Percentiles rank a stretch among this genome's conserved stretches.
These are phyloP conservation scores for Leptestheria dahalacensis DNA, from an alignment of 1,140 invertebrate species.

Conservation along the genomic window DNA sequence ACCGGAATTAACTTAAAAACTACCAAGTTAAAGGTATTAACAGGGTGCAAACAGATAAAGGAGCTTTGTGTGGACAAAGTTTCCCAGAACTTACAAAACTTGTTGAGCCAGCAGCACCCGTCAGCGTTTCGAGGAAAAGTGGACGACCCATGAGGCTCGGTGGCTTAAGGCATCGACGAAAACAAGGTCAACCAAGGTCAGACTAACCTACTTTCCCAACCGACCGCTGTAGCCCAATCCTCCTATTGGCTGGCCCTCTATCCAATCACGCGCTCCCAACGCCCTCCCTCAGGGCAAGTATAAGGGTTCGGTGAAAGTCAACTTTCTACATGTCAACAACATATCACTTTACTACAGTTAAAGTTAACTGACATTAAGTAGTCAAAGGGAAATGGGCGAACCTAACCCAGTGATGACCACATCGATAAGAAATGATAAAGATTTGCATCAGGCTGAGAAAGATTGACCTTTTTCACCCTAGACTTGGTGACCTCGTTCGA, in stretches of 20 bases:
- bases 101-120: neutral
- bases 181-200: neutral
- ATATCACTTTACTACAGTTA: neutral
- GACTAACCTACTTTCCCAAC: neutral
- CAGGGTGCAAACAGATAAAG: too few relatives aligned
- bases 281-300: neutral
- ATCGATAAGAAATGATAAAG: too few relatives aligned
- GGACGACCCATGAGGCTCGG: neutral
- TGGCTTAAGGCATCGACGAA: neutral
- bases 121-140: neutral
- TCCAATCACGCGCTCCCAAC: neutral
- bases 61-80: too few relatives aligned
- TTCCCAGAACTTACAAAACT: neutral
- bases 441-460: constrained; percentile 9
- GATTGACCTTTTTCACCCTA: constrained; percentile 1
- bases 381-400: too few relatives aligned
- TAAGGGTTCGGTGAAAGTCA: too few relatives aligned
- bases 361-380: neutral
- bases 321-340: constrained; percentile 1
- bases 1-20: neutral
- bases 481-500: neutral
- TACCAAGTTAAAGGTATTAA: neutral
- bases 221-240: neutral
- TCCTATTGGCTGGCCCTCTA: neutral
- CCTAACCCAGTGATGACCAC: too few relatives aligned